These are phyloP conservation scores for Agonopterix arenella DNA, from an alignment of 2,888 invertebrate species.

Conservation along the genomic window DNA sequence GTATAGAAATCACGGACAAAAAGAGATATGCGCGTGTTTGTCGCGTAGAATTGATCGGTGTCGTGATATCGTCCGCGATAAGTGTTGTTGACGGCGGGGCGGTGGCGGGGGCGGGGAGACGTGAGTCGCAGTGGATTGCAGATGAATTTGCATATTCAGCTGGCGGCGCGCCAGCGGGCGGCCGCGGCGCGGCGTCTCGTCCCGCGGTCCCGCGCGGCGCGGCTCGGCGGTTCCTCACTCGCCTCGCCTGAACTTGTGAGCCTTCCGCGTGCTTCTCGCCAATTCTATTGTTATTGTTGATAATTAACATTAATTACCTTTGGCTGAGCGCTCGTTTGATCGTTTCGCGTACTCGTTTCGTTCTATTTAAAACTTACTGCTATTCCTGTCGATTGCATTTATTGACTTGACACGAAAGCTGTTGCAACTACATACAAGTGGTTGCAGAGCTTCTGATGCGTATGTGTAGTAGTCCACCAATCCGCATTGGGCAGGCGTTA, in stretches of 20 bases:
- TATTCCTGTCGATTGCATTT: no score
- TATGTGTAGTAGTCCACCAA: no score
- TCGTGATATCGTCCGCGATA: neutral
- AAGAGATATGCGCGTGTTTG: no score
- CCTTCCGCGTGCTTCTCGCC: conserved; percentile 31
- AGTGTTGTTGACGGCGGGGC: neutral
- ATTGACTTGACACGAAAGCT: neutral
- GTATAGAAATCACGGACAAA: no score
- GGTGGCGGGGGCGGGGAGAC: conserved; percentile 13
- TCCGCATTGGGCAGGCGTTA: no score
- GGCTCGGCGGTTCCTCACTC: no score
- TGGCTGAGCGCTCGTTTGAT: conserved; percentile 3
- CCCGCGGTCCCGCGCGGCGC: neutral
- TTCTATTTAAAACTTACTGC: conserved; percentile 1
- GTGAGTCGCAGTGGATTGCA: conserved; percentile 47
- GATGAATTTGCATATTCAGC: conserved; percentile 55
- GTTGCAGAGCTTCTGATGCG: no score
- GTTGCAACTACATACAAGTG: neutral
- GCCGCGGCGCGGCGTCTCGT: conserved; percentile 26
- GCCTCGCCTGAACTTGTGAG: no score
- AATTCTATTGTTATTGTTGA: conserved; percentile 33
- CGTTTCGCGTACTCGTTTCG: neutral
- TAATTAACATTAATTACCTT: conserved; percentile 14
- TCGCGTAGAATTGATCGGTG: neutral
- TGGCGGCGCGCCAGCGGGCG: conserved; percentile 48